Conservation (phyloP, 2,888 invertebrate species). For the Erynnis tages region DNA sequence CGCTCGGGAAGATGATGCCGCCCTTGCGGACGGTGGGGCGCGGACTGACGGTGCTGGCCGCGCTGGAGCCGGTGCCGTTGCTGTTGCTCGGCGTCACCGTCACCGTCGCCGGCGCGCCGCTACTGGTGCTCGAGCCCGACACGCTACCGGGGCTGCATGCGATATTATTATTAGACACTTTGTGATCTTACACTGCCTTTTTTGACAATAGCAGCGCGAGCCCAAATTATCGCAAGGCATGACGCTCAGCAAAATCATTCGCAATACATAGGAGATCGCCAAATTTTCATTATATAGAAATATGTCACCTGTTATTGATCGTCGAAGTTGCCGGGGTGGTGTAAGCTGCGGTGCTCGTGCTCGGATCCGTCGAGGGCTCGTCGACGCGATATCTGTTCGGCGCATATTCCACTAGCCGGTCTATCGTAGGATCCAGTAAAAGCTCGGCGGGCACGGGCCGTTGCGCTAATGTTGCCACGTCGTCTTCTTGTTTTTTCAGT, state of each 20-base stretch:
- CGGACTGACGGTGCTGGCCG: slow-evolving; percentile 57
- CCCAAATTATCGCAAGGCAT: slow-evolving; percentile 42
- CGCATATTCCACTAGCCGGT: slow-evolving; percentile 89
- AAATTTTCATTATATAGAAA: slow-evolving; percentile 41
- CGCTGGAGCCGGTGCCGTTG: slow-evolving; percentile 54
- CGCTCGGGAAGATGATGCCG: slow-evolving; percentile 94
- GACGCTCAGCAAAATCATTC: slow-evolving; percentile 42
- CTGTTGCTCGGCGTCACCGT: slow-evolving; percentile 53
- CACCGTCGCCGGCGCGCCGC: slow-evolving; percentile 59
- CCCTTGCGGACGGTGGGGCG: slow-evolving; percentile 84
- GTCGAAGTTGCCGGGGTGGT: slow-evolving; percentile 55
- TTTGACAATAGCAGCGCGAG: not conserved
- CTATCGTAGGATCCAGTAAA: slow-evolving; percentile 87
- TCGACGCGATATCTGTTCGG: slow-evolving; percentile 83
- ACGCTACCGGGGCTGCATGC: slow-evolving; percentile 69
- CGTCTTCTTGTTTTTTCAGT: slow-evolving; percentile 91
- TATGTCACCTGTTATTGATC: slow-evolving; percentile 68
- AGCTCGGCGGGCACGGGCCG: slow-evolving; percentile 88
- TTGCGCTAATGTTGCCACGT: slow-evolving; percentile 89
- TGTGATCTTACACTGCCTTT: not conserved
- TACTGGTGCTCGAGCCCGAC: slow-evolving; percentile 49
- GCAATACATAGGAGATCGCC: slow-evolving; percentile 38
- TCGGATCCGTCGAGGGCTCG: slow-evolving; percentile 62
- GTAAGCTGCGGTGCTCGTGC: slow-evolving; percentile 59
- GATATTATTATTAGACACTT: slow-evolving; percentile 61